These are phyloP conservation scores for Tyrophagus putrescentiae DNA, from an alignment of 1,140 invertebrate species.

Conservation along the genomic window DNA sequence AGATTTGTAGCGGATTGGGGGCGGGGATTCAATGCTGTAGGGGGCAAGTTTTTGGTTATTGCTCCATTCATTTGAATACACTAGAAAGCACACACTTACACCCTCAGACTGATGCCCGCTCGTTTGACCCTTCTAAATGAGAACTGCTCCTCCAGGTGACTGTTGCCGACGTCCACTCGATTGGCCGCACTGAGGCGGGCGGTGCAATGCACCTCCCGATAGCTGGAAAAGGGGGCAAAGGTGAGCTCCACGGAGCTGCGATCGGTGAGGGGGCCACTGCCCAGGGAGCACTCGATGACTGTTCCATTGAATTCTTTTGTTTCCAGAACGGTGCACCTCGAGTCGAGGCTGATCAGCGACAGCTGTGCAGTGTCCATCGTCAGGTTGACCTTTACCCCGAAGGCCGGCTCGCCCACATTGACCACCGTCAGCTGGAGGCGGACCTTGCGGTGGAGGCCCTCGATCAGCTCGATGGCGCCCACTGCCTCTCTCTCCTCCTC, in stretches of 20 bases:
- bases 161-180: not conserved
- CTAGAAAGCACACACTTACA: not conserved
- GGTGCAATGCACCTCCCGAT: not conserved
- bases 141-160: not conserved
- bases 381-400: not conserved
- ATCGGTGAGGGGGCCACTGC: not conserved
- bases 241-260: not conserved
- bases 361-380: not conserved
- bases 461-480: not conserved
- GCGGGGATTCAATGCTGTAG: not conserved
- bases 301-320: not conserved
- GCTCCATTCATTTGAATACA: not conserved
- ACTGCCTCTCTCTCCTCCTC: not conserved
- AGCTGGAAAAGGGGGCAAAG: not conserved
- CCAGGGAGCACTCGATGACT: not conserved
- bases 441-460: not conserved
- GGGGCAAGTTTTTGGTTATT: not conserved
- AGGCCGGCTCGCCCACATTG: conserved; percentile 8
- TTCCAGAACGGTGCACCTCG: not conserved
- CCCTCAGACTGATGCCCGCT: not conserved
- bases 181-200: not conserved
- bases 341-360: not conserved
- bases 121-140: not conserved
- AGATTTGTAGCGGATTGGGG: not conserved
- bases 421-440: not conserved